Evolutionary conservation across 53 echinoderm and acorn worm species (phyloP).

Genomic region (Henricia sp.): DNA sequence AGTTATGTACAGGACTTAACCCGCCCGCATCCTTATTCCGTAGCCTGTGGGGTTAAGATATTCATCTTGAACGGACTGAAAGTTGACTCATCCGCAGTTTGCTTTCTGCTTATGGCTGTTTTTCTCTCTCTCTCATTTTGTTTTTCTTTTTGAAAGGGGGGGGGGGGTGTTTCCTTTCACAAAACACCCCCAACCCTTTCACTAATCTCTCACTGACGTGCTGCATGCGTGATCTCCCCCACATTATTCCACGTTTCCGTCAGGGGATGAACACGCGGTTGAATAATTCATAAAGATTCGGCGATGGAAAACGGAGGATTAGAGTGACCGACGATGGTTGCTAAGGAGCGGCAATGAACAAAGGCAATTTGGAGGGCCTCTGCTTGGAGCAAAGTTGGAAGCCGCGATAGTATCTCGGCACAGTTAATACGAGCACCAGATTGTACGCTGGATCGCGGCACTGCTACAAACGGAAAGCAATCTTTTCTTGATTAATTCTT

Average conservation of each 20-base stretch:
- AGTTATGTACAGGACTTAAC: conserved; percentile 33
- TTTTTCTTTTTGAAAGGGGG: not conserved
- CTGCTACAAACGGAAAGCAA: not conserved
- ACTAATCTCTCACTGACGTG: not conserved
- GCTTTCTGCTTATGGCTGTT: not conserved
- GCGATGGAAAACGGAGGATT: conserved; percentile 36
- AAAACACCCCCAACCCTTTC: not conserved
- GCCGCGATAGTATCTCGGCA: conserved; percentile 31
- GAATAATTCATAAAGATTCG: conserved; percentile 43
- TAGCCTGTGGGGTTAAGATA: conserved; percentile 44
- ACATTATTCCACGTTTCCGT: not conserved
- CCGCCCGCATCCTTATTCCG: conserved; percentile 8
- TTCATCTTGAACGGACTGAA: conserved; percentile 40
- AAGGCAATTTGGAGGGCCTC: not conserved
- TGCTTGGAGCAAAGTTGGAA: conserved; percentile 8
- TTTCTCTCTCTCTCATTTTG: not conserved
- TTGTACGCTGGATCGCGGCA: not conserved
- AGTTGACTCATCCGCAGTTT: conserved; percentile 52
- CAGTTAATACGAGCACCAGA: conserved; percentile 12
- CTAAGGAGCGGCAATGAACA: conserved; percentile 58
- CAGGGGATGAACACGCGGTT: not conserved
- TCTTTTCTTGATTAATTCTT: conserved; percentile 6
- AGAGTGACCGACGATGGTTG: conserved; percentile 29
- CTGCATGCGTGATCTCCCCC: not conserved
- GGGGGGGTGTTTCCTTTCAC: no score